Conservation (phyloP, 2,113 vertebrate species). For the Trogon melanurus region DNA sequence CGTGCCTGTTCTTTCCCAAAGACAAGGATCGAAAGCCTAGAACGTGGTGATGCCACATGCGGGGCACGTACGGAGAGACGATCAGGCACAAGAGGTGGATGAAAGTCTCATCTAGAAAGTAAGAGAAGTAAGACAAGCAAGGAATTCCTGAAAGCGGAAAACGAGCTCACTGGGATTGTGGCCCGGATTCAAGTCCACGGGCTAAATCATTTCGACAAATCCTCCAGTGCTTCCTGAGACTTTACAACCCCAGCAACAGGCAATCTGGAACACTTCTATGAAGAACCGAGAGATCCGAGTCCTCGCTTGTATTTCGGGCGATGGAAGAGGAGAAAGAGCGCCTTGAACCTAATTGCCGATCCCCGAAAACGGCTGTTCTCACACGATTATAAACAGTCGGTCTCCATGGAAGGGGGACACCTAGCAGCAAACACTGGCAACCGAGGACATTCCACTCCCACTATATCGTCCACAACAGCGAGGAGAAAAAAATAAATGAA, state of each 20-base stretch:
- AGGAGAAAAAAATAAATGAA: not conserved
- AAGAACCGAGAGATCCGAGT: constrained; percentile 7
- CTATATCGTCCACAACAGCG: not conserved
- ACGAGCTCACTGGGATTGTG: constrained; percentile 27
- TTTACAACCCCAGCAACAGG: constrained; percentile 3
- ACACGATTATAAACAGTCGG: constrained; percentile 55
- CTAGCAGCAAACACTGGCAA: constrained; percentile 65
- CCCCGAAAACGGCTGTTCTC: constrained; percentile 47
- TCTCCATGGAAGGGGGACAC: constrained; percentile 67
- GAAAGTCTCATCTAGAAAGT: not conserved
- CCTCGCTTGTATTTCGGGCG: constrained; percentile 6
- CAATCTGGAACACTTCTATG: constrained; percentile 33
- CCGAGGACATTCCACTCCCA: constrained; percentile 39
- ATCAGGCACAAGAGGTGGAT: not conserved
- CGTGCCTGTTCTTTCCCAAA: not conserved
- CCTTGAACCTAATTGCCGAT: not conserved
- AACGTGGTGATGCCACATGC: not conserved
- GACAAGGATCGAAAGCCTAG: not conserved
- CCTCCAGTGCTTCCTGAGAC: constrained; percentile 41
- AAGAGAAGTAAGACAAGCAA: constrained; percentile 21
- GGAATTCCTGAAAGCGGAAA: constrained; percentile 47
- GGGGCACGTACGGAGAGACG: not conserved
- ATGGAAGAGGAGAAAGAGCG: constrained; percentile 10
- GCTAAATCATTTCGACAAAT: constrained; percentile 45
- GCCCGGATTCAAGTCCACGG: constrained; percentile 34